Percentiles rank a stretch among this genome's conserved stretches.
phyloP scores from a whole-genome alignment of 2,888 invertebrate genomes.

The Julus scanicus region DNA sequence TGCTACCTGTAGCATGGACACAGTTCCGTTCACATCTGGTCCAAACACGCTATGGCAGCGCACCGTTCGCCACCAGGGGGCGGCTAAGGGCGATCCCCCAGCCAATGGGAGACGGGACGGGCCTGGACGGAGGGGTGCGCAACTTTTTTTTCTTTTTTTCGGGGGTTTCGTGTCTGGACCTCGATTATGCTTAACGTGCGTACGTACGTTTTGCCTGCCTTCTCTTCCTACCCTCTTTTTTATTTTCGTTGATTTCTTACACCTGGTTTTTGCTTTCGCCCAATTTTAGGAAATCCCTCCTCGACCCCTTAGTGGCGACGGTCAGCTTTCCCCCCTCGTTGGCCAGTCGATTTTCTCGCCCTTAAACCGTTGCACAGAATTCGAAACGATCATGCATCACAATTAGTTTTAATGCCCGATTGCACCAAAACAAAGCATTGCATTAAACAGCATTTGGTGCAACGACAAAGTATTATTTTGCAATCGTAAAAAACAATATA shows the following conservation, averaged over 20 bases:
- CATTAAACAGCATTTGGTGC: no score
- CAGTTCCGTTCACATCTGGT: neutral
- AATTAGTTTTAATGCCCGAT: no score
- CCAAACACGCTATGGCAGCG: neutral
- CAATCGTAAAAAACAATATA: no score
- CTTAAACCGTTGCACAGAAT: neutral
- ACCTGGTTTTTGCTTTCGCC: slow-evolving; percentile 32
- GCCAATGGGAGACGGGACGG: slow-evolving; percentile 27
- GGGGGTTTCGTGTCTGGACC: slow-evolving; percentile 38
- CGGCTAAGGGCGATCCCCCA: neutral
- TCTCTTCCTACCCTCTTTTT: neutral
- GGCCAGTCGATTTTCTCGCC: neutral
- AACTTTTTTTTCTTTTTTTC: neutral
- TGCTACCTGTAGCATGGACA: neutral
- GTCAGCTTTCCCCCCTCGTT: no score
- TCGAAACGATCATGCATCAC: no score
- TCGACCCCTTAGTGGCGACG: neutral
- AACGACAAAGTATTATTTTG: no score
- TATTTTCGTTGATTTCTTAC: slow-evolving; percentile 18
- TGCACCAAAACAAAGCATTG: no score
- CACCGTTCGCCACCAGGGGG: neutral
- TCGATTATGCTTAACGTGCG: neutral
- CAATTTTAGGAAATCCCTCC: neutral
- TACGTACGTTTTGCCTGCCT: neutral
- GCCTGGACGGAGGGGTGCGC: slow-evolving; percentile 3